Evolutionary conservation across 2,797 vertebrate genomes (phyloP), one percentile per base, ranked within the genome.

Genomic region (Sebastes matsubarae): DNA sequence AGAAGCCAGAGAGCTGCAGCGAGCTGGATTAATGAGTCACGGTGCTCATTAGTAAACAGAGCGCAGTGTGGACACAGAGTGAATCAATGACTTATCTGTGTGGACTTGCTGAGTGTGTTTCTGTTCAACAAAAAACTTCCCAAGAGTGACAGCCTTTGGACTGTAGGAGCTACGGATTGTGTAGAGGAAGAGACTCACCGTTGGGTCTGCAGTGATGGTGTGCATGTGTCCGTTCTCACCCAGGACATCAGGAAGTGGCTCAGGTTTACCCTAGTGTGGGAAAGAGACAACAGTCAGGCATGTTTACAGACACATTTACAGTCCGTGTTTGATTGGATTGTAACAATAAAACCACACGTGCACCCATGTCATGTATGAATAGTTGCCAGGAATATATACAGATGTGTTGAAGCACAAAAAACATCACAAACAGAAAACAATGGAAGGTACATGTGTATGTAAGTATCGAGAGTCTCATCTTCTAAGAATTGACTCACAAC

Each of bases 211-310:
- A 6, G 92, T 88, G 84, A 94, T 95, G 2, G 87, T 91, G 36
- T 92, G 92, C n/a, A 70, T 91, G 61, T 93, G 94, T 88, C 89
- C 90, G 24, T 93, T 95, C 86, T 96, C 95, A 50, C 76, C 80
- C 24, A 89, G 89, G 14, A 59, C 74, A 9, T 94, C 91, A 11
- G 91, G 87, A 83, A 82, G 88, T 1, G 90, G 94, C 68, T 96
- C 95, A 1, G 95, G 95, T 87, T 96, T 96, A 61, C 96, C 96
- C 96, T 97, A 55, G 24, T 42, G 77, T 54, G 54, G 29, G n/a
- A 66, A 12, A 25, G 12, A 80, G 18, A 89, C 20, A 70, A 54
- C 12, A 63, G 27, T 78, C 52, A 72, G 34, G 18, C 9, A 72
- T 34, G 50, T 89, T 61, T 32, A 66, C 27, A 78, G 24, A 80